Base-by-base conservation (phyloP, 2,797 vertebrate genomes). In the Crossoptilon crossoptilon region DNA sequence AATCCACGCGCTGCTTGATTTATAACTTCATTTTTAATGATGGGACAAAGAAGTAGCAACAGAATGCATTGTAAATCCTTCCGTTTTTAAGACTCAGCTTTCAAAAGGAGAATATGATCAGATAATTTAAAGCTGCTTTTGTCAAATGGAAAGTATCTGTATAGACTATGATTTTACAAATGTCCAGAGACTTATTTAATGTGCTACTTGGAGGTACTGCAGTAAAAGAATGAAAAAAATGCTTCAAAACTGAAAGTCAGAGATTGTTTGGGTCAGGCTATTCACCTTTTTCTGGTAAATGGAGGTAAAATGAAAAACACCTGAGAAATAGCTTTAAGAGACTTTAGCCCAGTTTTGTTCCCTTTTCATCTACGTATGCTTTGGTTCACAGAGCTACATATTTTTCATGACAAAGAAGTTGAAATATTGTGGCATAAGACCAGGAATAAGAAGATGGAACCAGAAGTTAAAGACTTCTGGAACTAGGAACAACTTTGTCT, bases 1-100 rank as follows among this genome's bases (percentile, higher is more conserved):
- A 90, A 96, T 80, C 80, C 76, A n/a, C 41, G 78, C 11, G 63
- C 68, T 74, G 70, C 89, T 94, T 97, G 93, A 97, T 93, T 91
- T 96, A 95, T 62, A 70, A 7, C 46, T 49, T 90, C 19, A 4
- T 92, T 95, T 93, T 93, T 91, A 96, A 94, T 66, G 66, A 63
- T n/a, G 33, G 75, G 26, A 95, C 66, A 90, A 95, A 95, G 72
- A 95, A 96, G 91, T 48, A 87, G 48, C 41, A 95, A 88, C 33
- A 95, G 70, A 95, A 53, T 24, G 56, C 33, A 84, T 48, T 93
- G 69, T 94, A 96, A 96, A 95, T 95, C 77, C 37, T 92, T 92
- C 73, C 76, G 3, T 53, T 96, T 95, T 97, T 95, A 70, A 94
- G 76, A 67, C 18, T 91, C 27, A 74, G 27, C 11, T 94, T 94